Percentiles rank a stretch among this genome's conserved stretches.
These are phyloP conservation scores for Aphidius gifuensis DNA, from an alignment of 1,140 invertebrate species.

Conservation along the genomic window DNA sequence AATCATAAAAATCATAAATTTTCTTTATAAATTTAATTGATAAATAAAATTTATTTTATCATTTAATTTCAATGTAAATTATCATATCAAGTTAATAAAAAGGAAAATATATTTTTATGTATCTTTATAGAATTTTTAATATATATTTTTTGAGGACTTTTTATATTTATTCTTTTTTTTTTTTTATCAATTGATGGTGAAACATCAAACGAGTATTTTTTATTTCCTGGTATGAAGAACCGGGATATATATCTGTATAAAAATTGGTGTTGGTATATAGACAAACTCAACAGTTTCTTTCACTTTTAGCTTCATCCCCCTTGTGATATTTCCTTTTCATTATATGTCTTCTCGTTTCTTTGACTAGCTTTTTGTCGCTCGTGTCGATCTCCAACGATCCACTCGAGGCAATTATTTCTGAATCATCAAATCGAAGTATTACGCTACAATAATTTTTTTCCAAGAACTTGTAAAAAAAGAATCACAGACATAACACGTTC, in stretches of 20 bases:
- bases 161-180: not conserved
- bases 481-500: too few species aligned
- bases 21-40: too few species aligned
- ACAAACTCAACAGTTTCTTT: not conserved
- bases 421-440: not conserved
- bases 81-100: too few species aligned
- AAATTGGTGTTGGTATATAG: not conserved
- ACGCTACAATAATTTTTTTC: not conserved
- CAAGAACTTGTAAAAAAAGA: too few species aligned
- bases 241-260: too few species aligned
- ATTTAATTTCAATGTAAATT: too few species aligned
- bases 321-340: constrained; percentile 8
- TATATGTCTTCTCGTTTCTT: constrained; percentile 3
- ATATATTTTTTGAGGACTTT: too few species aligned
- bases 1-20: too few species aligned
- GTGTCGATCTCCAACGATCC: not conserved
- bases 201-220: constrained; percentile 13
- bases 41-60: too few species aligned
- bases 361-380: not conserved
- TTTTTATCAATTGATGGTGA: not conserved
- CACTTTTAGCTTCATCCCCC: not conserved
- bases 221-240: too few species aligned
- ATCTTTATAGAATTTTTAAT: not conserved
- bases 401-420: constrained; percentile 17
- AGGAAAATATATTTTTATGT: not conserved